These are phyloP conservation scores for Drosophila mayaguana DNA, from an alignment of 2,888 invertebrate genomes.

Conservation along the genomic window DNA sequence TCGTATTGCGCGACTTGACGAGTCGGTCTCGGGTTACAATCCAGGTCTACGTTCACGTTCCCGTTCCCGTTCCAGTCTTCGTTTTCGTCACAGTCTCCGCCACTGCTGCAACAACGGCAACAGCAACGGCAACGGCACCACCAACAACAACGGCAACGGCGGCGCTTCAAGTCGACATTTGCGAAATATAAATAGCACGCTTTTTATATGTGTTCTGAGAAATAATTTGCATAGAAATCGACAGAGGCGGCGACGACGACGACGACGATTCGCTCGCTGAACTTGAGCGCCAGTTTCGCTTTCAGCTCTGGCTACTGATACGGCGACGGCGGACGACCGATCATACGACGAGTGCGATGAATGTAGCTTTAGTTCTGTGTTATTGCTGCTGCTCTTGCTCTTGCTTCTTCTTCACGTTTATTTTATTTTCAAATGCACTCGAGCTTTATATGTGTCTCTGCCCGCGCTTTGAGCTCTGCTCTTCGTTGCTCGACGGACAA, in stretches of 20 bases:
- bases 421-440: constrained; percentile 31
- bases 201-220: constrained; percentile 73
- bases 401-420: constrained; percentile 23
- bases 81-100: constrained; percentile 60
- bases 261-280: constrained; percentile 67
- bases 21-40: constrained; percentile 57
- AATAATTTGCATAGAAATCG: constrained; percentile 80
- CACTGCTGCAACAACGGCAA: constrained; percentile 44
- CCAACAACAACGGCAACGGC: constrained; percentile 28
- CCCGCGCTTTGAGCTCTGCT: constrained; percentile 36
- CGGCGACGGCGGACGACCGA: constrained; percentile 19
- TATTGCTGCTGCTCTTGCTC: constrained; percentile 21
- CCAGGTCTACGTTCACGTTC: constrained; percentile 27
- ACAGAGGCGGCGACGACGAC: constrained; percentile 40
- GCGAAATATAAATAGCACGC: constrained; percentile 78
- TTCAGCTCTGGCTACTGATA: constrained; percentile 52
- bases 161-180: constrained; percentile 74
- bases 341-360: constrained; percentile 18
- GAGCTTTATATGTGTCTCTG: constrained; percentile 36
- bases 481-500: constrained; percentile 65
- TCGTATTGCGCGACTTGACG: constrained; percentile 66
- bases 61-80: constrained; percentile 28
- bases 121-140: constrained; percentile 27
- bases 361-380: constrained; percentile 48
- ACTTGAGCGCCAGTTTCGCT: constrained; percentile 79